Evolutionary conservation across 1,140 invertebrate species (phyloP).

Genomic region (Polyergus mexicanus): DNA sequence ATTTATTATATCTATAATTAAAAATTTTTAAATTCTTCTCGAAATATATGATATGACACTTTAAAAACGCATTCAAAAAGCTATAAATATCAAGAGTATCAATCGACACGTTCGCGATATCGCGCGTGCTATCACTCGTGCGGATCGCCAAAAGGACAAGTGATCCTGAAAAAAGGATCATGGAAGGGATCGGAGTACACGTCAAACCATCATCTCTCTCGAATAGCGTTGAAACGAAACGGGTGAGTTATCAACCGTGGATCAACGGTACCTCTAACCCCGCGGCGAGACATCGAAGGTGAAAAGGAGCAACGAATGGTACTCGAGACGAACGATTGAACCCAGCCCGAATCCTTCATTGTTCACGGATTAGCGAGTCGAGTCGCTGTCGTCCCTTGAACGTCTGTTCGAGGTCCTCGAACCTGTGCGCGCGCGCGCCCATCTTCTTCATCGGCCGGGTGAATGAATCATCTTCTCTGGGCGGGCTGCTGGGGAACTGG

Average conservation of each 20-base stretch:
- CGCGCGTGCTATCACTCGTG: neutral
- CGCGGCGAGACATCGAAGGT: constrained; percentile 41
- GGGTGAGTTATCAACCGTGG: constrained; percentile 33
- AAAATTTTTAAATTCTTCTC: neutral
- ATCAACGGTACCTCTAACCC: constrained; percentile 58
- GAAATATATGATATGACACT: neutral
- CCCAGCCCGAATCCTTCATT: constrained; percentile 74
- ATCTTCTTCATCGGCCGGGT: constrained; percentile 58
- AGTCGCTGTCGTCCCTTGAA: constrained; percentile 64
- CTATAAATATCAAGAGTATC: neutral
- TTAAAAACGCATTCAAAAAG: neutral
- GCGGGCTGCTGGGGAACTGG: neutral
- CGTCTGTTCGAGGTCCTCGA: constrained; percentile 62
- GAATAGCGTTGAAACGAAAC: neutral
- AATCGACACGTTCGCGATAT: neutral
- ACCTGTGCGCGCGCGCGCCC: constrained; percentile 37
- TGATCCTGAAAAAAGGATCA: constrained; percentile 36
- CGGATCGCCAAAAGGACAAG: constrained; percentile 28
- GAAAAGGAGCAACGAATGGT: constrained; percentile 70
- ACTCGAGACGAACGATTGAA: constrained; percentile 63
- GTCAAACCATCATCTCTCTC: constrained; percentile 2
- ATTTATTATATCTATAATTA: neutral
- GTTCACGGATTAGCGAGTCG: constrained; percentile 78
- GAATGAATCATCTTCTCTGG: constrained; percentile 74
- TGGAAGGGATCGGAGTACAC: constrained; percentile 27